Evolutionary conservation across 2,797 vertebrate species (phyloP), one percentile per base, ranked within the genome.

Genomic region (Glyptemys insculpta): DNA sequence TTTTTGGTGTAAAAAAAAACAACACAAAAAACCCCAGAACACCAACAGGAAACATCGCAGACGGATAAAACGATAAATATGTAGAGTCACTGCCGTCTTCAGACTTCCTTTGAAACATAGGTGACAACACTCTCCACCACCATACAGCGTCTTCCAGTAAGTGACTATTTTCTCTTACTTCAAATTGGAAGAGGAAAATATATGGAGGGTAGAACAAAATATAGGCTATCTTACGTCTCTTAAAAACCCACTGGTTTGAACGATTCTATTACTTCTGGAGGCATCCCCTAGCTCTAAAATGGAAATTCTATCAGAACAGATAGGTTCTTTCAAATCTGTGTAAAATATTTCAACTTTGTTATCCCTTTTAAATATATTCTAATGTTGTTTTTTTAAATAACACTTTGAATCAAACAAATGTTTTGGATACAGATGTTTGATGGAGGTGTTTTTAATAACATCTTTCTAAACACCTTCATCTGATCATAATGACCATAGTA

Each of bases 151-250:
- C 2, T 6, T 83, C 72, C 7, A 53, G 79, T 94, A 86, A 94
- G 89, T 94, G 83, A 50, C 15, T 62, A 5, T 54, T 74, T 91
- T 94, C 59, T 94, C 74, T 62, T 34, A 62, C 72, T 89, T 94
- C 37, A 83, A 18, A 54, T 59, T 29, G 83, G 86, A 8, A 53
- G 37, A 14, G 14, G 12, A 31, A 29, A 14, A 16, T 14, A 10
- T 10, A 49, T 5, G 54, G 76, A 44, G 44, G 76, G 50, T 72
- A 57, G n/a, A 52, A 79, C 41, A 86, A 50, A 8, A 15, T 72
- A 41, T 25, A 41, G 47, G 12, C 52, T 79, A 88, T 19, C 37
- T 41, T 72, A 72, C 3, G 79, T 27, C 6, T 59, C 59, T 83
- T 49, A 88, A 29, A 86, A 86, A 68, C 68, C 47, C 44, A 59